Percentiles rank a stretch among this genome's conserved stretches.
Conservation (phyloP, 2,113 vertebrate genomes). For the Scomber scombrus region DNA sequence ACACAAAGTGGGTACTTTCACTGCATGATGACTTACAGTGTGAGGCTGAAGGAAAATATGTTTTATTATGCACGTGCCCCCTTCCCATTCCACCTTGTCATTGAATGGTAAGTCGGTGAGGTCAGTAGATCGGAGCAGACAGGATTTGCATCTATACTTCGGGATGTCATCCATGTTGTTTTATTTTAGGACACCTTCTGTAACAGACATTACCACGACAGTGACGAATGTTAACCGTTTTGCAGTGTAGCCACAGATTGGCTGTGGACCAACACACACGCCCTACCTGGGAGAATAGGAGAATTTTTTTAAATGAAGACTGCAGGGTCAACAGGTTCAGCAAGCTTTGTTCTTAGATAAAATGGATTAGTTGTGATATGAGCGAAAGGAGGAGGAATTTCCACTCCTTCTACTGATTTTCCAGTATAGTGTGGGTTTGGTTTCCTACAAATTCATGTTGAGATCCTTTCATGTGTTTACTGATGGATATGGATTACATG, state of each 20-base stretch:
- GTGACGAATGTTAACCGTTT: constrained; percentile 37
- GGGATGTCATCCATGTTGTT: constrained; percentile 58
- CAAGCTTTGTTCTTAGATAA: constrained; percentile 53
- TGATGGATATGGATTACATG: constrained; percentile 3
- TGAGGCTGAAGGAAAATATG: constrained; percentile 14
- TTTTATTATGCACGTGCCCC: constrained; percentile 26
- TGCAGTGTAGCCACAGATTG: constrained; percentile 31
- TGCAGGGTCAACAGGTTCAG: constrained; percentile 55
- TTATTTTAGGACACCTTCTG: constrained; percentile 68
- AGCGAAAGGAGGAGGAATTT: constrained; percentile 50
- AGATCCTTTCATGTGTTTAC: constrained; percentile 37
- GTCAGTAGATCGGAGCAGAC: constrained; percentile 72
- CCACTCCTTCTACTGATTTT: constrained; percentile 42
- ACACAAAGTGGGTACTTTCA: too few relatives aligned
- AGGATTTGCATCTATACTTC: constrained; percentile 57
- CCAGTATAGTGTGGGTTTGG: constrained; percentile 58
- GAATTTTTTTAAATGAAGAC: constrained; percentile 7
- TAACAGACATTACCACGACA: constrained; percentile 57
- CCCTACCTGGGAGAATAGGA: background rate
- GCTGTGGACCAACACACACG: constrained; percentile 37
- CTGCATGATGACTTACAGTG: background rate
- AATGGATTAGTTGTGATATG: constrained; percentile 51
- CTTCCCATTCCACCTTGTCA: constrained; percentile 20
- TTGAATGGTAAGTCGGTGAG: constrained; percentile 75
- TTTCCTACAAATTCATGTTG: constrained; percentile 49